These are phyloP conservation scores for Eristalinus sepulchralis DNA, from an alignment of 2,888 invertebrate species.

Conservation along the genomic window DNA sequence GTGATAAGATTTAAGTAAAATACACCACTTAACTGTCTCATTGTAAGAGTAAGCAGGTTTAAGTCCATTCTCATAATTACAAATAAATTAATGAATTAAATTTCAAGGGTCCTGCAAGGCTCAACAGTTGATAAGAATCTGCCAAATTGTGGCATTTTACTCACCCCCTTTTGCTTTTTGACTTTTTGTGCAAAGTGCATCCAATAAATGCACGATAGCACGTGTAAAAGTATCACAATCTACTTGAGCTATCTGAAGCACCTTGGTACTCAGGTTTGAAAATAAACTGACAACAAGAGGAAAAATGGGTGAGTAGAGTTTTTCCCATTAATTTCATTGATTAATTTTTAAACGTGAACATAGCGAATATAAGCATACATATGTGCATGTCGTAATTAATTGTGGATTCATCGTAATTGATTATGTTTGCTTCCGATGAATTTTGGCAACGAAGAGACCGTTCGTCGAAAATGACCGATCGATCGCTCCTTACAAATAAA, in stretches of 20 bases:
- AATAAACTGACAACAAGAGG: neutral
- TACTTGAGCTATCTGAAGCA: neutral
- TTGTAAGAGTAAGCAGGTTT: neutral
- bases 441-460: neutral
- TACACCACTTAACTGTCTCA: neutral
- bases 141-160: neutral
- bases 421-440: neutral
- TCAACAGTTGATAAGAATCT: neutral
- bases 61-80: neutral
- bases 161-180: neutral
- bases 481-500: too few species aligned
- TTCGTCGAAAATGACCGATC: too few species aligned
- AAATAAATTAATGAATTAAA: neutral
- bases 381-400: neutral
- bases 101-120: neutral
- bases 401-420: neutral
- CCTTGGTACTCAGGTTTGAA: neutral
- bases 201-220: neutral
- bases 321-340: neutral
- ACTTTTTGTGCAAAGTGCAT: neutral
- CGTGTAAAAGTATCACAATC: neutral
- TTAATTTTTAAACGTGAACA: neutral
- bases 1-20: neutral
- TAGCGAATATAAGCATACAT: too few species aligned
- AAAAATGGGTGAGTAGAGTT: neutral